Base-by-base conservation (phyloP, 2,888 invertebrate genomes). In the Endomychus coccineus region DNA sequence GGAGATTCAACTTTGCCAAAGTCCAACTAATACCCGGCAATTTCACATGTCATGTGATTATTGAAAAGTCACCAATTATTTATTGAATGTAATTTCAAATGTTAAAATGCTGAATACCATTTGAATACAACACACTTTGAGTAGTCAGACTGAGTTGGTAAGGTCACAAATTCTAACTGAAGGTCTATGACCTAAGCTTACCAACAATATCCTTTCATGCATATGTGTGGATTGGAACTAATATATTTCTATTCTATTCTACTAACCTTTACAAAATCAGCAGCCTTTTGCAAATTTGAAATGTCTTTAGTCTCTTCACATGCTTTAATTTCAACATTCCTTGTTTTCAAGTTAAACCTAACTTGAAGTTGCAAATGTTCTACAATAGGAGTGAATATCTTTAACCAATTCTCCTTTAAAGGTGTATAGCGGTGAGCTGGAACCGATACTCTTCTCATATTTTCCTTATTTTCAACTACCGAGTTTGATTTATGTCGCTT, bases 331-430 rank as follows among this genome's bases (percentile, higher is more conserved):
- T 95, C 94, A 1, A 96, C 90, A 66, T 90, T 86, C 45, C 89
- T 74, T 0, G 86, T 79, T 67, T 86, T 91, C 35, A 92, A 73
- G 65, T 98, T 97, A 61, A 94, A 97, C 40, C 97, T 75, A 34
- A 94, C 83, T 71, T 97, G 94, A 12, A 99, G 68, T 44, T 92
- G 77, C 42, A 99, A 71, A 59, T 98, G 89, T 59, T 98, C 94
- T 0, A 97, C 96, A 17, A 99, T 75, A 0, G 98, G 96, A 29
- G 88, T 86, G 59, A 94, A 94, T 49, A 99, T 91, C 67, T 96
- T 91, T 64, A 91, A 71, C 98, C 98, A 99, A 56, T 86, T 88
- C 56, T 95, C 89, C 69, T 95, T 96, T 5, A 98, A 67, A 0
- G 97, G 94, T 5, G 90, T 83, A 56, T 89, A 91, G 62, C 98